Evolutionary conservation across 2,797 vertebrate genomes (phyloP), one percentile per base, ranked within the genome.

Genomic region (Chaunax sp.): DNA sequence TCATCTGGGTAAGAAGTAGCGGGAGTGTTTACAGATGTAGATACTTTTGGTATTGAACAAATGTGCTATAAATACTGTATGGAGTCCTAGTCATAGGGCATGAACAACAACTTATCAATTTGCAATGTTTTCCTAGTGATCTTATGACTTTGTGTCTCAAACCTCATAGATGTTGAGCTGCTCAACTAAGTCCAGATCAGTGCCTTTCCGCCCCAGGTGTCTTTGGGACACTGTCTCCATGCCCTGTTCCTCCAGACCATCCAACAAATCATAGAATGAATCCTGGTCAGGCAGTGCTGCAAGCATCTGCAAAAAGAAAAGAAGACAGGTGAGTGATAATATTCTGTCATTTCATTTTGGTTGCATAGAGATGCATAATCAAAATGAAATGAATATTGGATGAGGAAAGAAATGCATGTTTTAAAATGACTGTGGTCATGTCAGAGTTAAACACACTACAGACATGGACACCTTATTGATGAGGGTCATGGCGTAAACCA

Each of bases 91-190:
- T 67, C 3, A 13, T 2, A 44, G 0, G 22, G 38, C 2, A 11
- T 30, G 1, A 61, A 3, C 16, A 43, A 11, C 33, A 10, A 10
- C 33, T 13, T 18, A 30, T 15, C 26, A 40, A 44, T 19, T 53
- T 50, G 4, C 0, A 41, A 19, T 43, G 0, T 40, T 60, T 64
- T 57, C 20, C 23, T n/a, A 19, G 40, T 16, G 6, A 59, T 30
- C 14, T 11, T 2, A 7, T n/a, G 41, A 44, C 9, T 57, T 11
- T 41, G 20, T 19, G 28, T 62, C 23, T 54, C 70, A 38, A 90
- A 99, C 97, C 97, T 98, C 97, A 64, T 99, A 99, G 84, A 97
- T 95, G 90, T 96, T 97, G 83, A 98, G 93, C 83, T 99, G 97
- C 83, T 98, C 96, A 67, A 96, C 93, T 65, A 99, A 92, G 85